phyloP scores from a whole-genome alignment of 1,140 invertebrate genomes.

The Cydia splendana region DNA sequence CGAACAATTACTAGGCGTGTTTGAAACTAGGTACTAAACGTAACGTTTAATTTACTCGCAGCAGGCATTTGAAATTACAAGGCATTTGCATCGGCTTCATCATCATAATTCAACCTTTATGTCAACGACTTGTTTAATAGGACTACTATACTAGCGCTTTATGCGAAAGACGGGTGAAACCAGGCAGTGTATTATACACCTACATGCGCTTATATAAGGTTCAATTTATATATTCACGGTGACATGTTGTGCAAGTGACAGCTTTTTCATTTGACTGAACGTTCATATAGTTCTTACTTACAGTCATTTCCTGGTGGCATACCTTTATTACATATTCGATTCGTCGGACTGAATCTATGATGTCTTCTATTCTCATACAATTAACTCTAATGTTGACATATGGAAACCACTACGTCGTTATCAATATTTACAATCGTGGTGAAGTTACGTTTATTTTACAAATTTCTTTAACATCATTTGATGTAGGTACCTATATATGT shows the following conservation, averaged over 20 bases:
- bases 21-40: background rate
- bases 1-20: background rate
- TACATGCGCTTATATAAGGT: background rate
- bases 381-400: no score
- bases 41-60: background rate
- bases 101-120: conserved; percentile 4
- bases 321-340: no score
- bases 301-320: no score
- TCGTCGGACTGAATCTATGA: no score
- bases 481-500: no score
- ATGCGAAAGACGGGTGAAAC: background rate
- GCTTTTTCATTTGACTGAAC: background rate
- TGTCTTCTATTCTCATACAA: no score
- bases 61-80: background rate
- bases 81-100: background rate
- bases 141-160: background rate
- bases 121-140: background rate
- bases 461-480: no score
- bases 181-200: background rate
- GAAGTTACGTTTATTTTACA: no score
- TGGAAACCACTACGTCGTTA: no score
- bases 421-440: no score
- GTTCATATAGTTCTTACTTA: no score
- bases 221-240: background rate
- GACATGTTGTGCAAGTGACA: background rate